phyloP scores from a whole-genome alignment of 2,113 vertebrate species.

The Cryptomyrus ogoouensis region DNA sequence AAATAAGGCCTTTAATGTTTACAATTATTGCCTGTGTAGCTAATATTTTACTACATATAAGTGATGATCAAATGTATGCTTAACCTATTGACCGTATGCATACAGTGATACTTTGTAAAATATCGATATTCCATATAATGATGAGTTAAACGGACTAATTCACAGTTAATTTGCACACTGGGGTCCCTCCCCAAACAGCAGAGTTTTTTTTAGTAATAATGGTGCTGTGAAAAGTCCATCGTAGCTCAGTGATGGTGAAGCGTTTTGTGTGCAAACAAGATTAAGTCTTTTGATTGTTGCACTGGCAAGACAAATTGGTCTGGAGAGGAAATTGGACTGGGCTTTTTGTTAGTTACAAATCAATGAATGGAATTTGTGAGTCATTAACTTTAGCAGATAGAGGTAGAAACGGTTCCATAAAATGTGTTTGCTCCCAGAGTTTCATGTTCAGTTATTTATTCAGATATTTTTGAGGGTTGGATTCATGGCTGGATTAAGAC shows the following conservation, averaged over 20 bases:
- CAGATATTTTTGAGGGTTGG: neutral
- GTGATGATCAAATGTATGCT: neutral
- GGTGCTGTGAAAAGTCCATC: neutral
- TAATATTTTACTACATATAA: neutral
- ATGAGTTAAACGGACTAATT: neutral
- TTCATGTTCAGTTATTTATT: neutral
- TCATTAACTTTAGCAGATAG: neutral
- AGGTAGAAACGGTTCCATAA: neutral
- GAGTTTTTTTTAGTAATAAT: neutral
- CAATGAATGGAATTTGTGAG: neutral
- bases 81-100: neutral
- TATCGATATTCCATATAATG: neutral
- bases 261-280: neutral
- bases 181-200: neutral
- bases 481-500: neutral
- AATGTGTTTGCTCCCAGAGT: neutral
- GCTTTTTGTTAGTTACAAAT: neutral
- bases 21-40: neutral
- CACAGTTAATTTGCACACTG: neutral
- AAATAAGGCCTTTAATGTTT: neutral
- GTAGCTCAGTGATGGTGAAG: neutral
- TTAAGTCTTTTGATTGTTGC: slow-evolving; percentile 11
- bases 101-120: neutral
- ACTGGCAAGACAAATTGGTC: neutral
- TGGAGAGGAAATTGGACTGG: neutral